Conservation (phyloP, 2,797 vertebrate species). For the Xiphophorus birchmanni region DNA sequence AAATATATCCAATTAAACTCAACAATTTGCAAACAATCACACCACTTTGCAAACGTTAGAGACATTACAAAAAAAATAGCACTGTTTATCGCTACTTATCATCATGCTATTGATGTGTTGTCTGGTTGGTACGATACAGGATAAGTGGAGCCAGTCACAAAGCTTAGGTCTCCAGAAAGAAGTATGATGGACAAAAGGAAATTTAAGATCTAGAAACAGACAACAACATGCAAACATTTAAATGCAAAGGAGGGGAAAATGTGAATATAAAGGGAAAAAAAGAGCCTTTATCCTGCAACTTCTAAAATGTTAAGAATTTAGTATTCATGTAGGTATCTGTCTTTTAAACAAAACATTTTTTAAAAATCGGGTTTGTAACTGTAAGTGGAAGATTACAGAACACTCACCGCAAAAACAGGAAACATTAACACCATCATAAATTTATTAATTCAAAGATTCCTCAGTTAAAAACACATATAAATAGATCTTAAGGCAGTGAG, state of each 20-base stretch:
- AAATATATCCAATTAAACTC: neutral
- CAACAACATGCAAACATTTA: neutral
- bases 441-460: neutral
- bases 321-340: neutral
- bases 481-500: neutral
- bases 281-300: neutral
- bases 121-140: neutral
- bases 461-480: neutral
- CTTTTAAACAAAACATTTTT: neutral
- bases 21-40: neutral
- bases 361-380: neutral
- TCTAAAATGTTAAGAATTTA: neutral
- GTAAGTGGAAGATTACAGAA: neutral
- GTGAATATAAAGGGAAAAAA: neutral
- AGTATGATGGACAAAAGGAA: neutral
- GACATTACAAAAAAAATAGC: neutral
- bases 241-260: neutral
- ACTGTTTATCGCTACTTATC: no score
- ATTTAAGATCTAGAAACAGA: neutral
- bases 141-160: neutral
- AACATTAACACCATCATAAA: no score
- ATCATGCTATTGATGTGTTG: neutral
- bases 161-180: neutral
- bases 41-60: neutral
- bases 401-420: no score